Evolutionary conservation across 2,113 vertebrate species (phyloP).

Genomic region (Grammomys surdaster): DNA sequence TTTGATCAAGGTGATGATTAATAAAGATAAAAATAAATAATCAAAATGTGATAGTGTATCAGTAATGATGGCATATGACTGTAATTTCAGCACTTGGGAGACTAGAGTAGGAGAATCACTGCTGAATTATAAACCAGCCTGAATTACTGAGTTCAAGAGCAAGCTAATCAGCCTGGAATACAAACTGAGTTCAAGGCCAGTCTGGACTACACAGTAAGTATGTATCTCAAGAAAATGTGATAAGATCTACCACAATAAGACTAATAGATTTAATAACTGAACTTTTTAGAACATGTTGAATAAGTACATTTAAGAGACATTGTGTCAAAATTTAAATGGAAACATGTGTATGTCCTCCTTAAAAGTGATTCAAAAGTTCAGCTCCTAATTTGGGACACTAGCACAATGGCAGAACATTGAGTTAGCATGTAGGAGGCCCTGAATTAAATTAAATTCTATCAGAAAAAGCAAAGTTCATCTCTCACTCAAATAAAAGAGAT

Average conservation of each 20-base stretch:
- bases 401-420: background rate
- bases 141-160: background rate
- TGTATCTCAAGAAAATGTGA: background rate
- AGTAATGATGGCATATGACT: background rate
- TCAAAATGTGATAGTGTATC: background rate
- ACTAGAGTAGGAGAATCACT: background rate
- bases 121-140: background rate
- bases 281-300: background rate
- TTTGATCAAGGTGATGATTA: background rate
- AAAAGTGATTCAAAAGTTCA: background rate
- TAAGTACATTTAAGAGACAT: background rate
- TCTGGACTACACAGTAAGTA: background rate
- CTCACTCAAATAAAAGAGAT: background rate
- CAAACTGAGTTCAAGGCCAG: background rate
- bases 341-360: background rate
- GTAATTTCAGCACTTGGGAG: background rate
- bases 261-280: background rate
- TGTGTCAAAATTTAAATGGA: constrained; percentile 8
- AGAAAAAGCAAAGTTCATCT: background rate
- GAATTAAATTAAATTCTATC: background rate
- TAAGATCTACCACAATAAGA: background rate
- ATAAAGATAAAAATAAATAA: background rate
- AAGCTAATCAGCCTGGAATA: background rate
- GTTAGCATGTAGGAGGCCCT: background rate
- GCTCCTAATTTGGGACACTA: background rate